These are phyloP conservation scores for Iselma pallidipennis DNA, from an alignment of 2,888 invertebrate species.

Conservation along the genomic window DNA sequence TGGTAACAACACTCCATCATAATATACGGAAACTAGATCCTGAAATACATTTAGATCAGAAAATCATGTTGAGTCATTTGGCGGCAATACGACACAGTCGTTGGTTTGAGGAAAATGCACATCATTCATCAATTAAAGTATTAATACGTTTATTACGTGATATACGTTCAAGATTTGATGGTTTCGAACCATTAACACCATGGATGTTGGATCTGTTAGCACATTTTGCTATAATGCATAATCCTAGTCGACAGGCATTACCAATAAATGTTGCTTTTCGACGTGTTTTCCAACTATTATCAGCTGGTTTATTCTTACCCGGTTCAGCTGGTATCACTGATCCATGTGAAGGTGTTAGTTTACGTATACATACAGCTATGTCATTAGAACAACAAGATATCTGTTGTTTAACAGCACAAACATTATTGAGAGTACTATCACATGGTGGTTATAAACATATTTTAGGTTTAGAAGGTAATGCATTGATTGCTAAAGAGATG, in stretches of 20 bases:
- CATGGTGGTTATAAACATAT: slow-evolving; percentile 95
- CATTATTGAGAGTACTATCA: slow-evolving; percentile 83
- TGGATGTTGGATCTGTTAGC: slow-evolving; percentile 97
- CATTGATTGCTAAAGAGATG: slow-evolving; percentile 74
- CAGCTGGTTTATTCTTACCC: slow-evolving; percentile 93
- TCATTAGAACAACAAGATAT: slow-evolving; percentile 90
- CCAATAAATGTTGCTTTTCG: slow-evolving; percentile 91
- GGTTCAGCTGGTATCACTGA: slow-evolving; percentile 92
- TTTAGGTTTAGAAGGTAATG: slow-evolving; percentile 68
- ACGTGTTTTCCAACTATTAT: slow-evolving; percentile 86
- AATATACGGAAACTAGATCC: slow-evolving; percentile 93
- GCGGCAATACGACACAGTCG: slow-evolving; percentile 94
- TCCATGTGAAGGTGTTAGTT: slow-evolving; percentile 90
- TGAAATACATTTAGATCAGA: slow-evolving; percentile 75
- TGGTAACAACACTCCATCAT: slow-evolving; percentile 93
- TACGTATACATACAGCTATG: slow-evolving; percentile 88
- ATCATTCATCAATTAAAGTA: slow-evolving; percentile 92
- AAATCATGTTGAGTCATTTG: slow-evolving; percentile 84
- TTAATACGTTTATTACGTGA: slow-evolving; percentile 93
- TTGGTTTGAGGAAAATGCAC: slow-evolving; percentile 98
- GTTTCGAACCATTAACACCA: slow-evolving; percentile 87
- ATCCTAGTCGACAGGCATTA: slow-evolving; percentile 89
- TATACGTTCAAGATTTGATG: slow-evolving; percentile 85
- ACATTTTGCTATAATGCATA: slow-evolving; percentile 96
- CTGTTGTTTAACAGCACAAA: slow-evolving; percentile 94